A percentile compares a stretch with the other conserved stretches of the same genome.
These are phyloP conservation scores for Dinothrombium tinctorium DNA, from an alignment of 1,140 invertebrate genomes.

Conservation along the genomic window DNA sequence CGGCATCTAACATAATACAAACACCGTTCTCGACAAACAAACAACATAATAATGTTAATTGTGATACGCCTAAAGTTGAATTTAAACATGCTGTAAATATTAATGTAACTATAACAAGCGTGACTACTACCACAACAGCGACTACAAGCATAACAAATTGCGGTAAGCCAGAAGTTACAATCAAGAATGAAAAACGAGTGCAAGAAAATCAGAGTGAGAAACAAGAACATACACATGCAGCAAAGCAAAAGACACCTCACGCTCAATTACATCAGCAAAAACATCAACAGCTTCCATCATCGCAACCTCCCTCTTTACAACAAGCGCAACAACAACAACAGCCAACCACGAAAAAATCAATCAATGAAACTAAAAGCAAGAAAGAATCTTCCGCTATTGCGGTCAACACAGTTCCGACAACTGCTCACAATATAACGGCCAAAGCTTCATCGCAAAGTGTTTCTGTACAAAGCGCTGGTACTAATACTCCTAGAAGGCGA, in stretches of 20 bases:
- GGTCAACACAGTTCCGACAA: not conserved
- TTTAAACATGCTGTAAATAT: too few relatives aligned
- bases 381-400: not conserved
- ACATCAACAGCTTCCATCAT: not conserved
- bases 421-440: conserved; percentile 1
- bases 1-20: not conserved
- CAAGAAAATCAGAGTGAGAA: too few relatives aligned
- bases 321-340: not conserved
- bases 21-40: not conserved
- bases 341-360: not conserved
- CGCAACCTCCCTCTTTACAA: not conserved
- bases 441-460: not conserved
- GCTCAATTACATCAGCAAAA: not conserved
- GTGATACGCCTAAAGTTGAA: too few relatives aligned
- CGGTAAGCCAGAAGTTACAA: too few relatives aligned
- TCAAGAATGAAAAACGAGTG: too few relatives aligned
- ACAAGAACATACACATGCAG: not conserved
- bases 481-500: conserved; percentile 8
- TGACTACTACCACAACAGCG: too few relatives aligned
- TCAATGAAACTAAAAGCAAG: not conserved
- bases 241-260: not conserved
- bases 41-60: too few relatives aligned
- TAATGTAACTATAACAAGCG: too few relatives aligned
- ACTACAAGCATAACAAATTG: too few relatives aligned
- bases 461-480: conserved; percentile 4